phyloP scores from a whole-genome alignment of 2,113 vertebrate species.

The Ivindomyrus marchei region DNA sequence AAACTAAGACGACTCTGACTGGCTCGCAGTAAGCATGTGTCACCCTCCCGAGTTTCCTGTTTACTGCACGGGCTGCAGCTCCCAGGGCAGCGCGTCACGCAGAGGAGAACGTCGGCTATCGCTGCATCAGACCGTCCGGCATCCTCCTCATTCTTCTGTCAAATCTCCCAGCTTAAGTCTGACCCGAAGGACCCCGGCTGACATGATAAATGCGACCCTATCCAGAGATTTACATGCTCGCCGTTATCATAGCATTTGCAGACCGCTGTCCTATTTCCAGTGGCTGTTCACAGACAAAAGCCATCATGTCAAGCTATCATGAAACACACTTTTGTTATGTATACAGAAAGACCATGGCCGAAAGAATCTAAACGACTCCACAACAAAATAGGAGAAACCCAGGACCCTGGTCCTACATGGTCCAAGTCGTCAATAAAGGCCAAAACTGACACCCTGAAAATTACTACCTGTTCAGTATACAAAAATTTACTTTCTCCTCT shows the following conservation, averaged over 20 bases:
- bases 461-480: not conserved
- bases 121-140: not conserved
- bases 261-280: not conserved
- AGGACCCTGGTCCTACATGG: not conserved
- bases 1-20: slow-evolving; percentile 12
- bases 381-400: not conserved
- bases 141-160: not conserved
- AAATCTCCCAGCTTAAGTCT: not conserved
- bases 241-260: not conserved
- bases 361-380: not conserved
- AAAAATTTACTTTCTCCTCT: not conserved
- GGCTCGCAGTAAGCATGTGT: slow-evolving; percentile 14
- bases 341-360: not conserved
- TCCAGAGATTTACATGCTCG: not conserved
- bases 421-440: not conserved
- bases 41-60: slow-evolving; percentile 46
- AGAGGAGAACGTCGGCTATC: not conserved
- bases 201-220: not conserved
- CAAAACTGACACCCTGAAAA: not conserved
- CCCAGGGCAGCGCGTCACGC: not conserved
- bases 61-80: slow-evolving; percentile 27
- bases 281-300: not conserved
- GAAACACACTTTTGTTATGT: not conserved
- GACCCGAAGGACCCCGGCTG: not conserved
- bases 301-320: not conserved